Conservation (phyloP, 1,140 invertebrate genomes). For the Drosophila parvula region DNA sequence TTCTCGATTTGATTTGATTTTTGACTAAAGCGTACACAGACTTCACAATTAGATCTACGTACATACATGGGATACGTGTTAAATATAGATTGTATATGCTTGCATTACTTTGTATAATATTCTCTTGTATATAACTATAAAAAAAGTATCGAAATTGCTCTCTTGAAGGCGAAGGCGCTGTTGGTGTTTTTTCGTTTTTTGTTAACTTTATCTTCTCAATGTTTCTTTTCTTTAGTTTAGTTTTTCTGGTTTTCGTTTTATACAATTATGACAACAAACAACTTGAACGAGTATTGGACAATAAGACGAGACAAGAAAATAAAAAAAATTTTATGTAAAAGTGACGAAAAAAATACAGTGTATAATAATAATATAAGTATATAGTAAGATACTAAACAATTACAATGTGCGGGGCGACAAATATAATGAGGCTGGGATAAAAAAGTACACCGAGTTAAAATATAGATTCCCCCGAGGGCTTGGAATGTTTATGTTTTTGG, state of each 20-base stretch:
- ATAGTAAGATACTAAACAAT: slow-evolving; percentile 46
- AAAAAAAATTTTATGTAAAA: slow-evolving; percentile 19
- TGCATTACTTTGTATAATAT: slow-evolving; percentile 36
- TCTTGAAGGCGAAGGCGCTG: slow-evolving; percentile 69
- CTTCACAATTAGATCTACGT: slow-evolving; percentile 17
- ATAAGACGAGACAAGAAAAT: slow-evolving; percentile 22
- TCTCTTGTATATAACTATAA: slow-evolving; percentile 43
- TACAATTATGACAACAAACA: slow-evolving; percentile 45
- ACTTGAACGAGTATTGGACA: slow-evolving; percentile 61
- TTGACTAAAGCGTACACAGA: slow-evolving; percentile 47
- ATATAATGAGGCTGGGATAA: slow-evolving; percentile 27
- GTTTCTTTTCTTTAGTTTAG: background rate
- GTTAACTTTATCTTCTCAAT: slow-evolving; percentile 25
- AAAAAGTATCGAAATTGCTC: slow-evolving; percentile 59
- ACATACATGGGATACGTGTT: slow-evolving; percentile 26
- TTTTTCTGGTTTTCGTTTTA: background rate
- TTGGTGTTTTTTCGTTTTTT: slow-evolving; percentile 64
- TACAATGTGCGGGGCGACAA: slow-evolving; percentile 9
- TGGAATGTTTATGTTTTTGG: slow-evolving; percentile 50
- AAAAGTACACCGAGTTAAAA: slow-evolving; percentile 35
- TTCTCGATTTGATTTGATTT: slow-evolving; percentile 39
- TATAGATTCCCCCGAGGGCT: slow-evolving; percentile 19
- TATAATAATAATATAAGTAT: slow-evolving; percentile 2
- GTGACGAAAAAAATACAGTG: slow-evolving; percentile 33
- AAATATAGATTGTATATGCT: slow-evolving; percentile 29